Conservation (phyloP, 2,888 invertebrate genomes). For the Smittia aterrima region DNA sequence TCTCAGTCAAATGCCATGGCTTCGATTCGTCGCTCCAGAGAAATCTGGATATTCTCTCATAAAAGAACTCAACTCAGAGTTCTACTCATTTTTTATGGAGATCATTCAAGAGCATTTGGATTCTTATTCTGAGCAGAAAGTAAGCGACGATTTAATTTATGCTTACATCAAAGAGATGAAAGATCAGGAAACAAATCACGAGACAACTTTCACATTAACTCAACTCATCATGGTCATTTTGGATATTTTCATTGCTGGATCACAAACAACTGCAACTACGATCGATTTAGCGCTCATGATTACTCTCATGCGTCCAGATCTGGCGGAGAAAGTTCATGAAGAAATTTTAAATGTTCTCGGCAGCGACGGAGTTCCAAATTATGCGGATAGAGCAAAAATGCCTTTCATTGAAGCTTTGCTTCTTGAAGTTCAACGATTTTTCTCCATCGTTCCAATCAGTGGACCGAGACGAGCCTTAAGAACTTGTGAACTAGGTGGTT, state of each 20-base stretch:
- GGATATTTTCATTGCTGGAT: constrained; percentile 68
- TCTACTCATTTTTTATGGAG: constrained; percentile 58
- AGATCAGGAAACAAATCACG: constrained; percentile 45
- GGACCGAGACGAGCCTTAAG: constrained; percentile 59
- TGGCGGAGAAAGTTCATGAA: constrained; percentile 59
- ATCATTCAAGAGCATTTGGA: constrained; percentile 59
- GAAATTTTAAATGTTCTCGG: constrained; percentile 56
- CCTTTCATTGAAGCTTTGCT: constrained; percentile 59
- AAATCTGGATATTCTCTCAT: constrained; percentile 62
- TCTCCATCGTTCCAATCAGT: constrained; percentile 55
- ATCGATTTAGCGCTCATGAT: constrained; percentile 62
- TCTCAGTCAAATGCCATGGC: constrained; percentile 62
- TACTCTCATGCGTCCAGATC: constrained; percentile 59
- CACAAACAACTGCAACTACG: constrained; percentile 63
- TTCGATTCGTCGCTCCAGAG: constrained; percentile 62
- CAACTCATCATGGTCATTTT: constrained; percentile 64
- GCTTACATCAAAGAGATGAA: constrained; percentile 63
- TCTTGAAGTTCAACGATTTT: constrained; percentile 59
- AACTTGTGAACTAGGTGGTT: constrained; percentile 58
- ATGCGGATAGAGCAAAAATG: constrained; percentile 54
- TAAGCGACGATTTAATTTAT: constrained; percentile 61
- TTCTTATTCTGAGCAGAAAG: constrained; percentile 53
- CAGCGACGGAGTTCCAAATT: constrained; percentile 46
- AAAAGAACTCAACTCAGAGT: constrained; percentile 57
- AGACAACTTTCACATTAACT: constrained; percentile 56